A percentile compares a stretch with the other conserved stretches of the same genome.
Conservation (phyloP, 2,888 invertebrate species). For the Philhelius pedissequus region DNA sequence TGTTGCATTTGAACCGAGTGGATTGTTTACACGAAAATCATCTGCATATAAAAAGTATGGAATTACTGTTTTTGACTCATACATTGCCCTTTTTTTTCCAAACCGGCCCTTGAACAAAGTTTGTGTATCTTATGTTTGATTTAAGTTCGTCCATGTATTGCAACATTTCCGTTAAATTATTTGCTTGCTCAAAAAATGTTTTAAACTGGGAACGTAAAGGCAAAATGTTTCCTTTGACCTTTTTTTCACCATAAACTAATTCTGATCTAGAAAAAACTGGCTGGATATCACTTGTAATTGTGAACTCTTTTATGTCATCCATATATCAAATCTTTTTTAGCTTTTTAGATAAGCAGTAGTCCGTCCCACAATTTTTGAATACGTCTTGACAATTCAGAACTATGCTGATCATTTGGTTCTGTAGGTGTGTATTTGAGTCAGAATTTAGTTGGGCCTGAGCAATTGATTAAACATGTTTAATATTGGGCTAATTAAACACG, state of each 20-base stretch:
- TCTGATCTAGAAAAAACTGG: slow-evolving; percentile 7
- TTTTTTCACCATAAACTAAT: slow-evolving; percentile 15
- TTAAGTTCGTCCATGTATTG: neutral
- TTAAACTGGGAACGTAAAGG: neutral
- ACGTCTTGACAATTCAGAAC: neutral
- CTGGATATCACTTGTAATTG: slow-evolving; percentile 21
- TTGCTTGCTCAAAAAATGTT: neutral
- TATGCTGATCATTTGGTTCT: neutral
- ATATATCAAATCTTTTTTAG: neutral
- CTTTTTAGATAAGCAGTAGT: neutral
- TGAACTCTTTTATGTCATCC: slow-evolving; percentile 22
- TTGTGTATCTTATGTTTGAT: neutral
- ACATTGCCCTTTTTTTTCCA: neutral
- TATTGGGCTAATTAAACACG: too few relatives aligned
- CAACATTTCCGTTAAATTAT: neutral
- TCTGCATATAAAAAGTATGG: neutral
- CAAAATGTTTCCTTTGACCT: slow-evolving; percentile 7
- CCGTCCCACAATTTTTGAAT: neutral
- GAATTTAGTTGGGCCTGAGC: too few relatives aligned
- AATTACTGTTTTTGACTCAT: neutral
- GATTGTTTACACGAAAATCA: neutral
- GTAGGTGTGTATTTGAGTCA: slow-evolving; percentile 2
- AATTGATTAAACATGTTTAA: too few relatives aligned
- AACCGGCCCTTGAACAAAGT: neutral
- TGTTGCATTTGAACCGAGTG: neutral